Evolutionary conservation across 2,113 vertebrate species (phyloP).

Genomic region (Phodopus roborovskii): DNA sequence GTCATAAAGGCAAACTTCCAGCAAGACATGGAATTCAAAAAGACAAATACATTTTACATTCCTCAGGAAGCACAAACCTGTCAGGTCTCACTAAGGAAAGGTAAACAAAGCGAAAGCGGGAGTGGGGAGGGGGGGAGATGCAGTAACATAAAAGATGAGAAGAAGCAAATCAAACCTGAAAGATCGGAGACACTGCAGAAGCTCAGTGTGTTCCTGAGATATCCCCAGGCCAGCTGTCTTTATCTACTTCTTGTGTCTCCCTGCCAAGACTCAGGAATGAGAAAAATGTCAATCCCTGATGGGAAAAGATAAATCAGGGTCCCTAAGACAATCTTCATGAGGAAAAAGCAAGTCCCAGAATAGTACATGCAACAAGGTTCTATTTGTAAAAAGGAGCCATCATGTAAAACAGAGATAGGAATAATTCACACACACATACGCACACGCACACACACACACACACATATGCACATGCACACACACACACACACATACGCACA

Average conservation of each 20-base stretch:
- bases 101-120: neutral
- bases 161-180: constrained; percentile 42
- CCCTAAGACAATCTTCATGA: neutral
- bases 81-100: constrained; percentile 59
- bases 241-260: neutral
- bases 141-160: neutral
- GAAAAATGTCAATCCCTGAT: constrained; percentile 11
- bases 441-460: no score
- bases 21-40: constrained; percentile 55
- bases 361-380: neutral
- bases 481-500: no score
- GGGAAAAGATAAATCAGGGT: neutral
- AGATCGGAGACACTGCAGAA: constrained; percentile 6
- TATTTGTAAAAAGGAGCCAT: neutral
- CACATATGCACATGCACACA: no score
- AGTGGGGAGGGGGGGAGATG: no score
- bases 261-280: constrained; percentile 6
- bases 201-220: neutral
- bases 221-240: neutral
- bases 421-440: neutral
- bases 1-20: neutral
- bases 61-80: constrained; percentile 31
- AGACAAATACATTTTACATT: constrained; percentile 43
- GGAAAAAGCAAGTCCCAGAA: constrained; percentile 19
- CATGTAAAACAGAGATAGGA: neutral